Conservation (phyloP, 2,113 vertebrate species). For the Odobenus rosmarus region DNA sequence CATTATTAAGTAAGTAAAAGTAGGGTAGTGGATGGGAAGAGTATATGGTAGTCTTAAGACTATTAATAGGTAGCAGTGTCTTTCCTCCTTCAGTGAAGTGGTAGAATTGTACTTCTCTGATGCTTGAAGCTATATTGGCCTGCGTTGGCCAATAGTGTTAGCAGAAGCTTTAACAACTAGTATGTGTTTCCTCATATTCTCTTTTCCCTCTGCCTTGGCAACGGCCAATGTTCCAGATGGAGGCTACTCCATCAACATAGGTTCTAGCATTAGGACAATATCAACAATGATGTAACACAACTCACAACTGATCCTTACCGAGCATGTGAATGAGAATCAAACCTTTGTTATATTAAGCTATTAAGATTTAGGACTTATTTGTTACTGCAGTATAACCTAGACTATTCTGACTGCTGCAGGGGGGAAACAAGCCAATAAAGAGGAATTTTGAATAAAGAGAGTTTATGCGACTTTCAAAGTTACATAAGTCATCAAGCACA, state of each 20-base stretch:
- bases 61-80: not conserved
- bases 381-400: not conserved
- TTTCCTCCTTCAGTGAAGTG: not conserved
- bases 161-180: not conserved
- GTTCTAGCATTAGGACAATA: not conserved
- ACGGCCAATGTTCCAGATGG: not conserved
- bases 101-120: not conserved
- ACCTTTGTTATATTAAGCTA: not conserved
- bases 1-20: not conserved
- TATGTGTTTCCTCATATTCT: not conserved
- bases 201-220: not conserved
- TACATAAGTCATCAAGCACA: not conserved
- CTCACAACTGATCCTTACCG: not conserved
- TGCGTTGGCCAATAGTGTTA: not conserved
- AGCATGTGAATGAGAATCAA: not conserved
- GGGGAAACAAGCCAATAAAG: not conserved
- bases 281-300: not conserved
- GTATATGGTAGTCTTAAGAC: not conserved
- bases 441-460: not conserved
- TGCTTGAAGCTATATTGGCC: not conserved
- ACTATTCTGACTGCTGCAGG: not conserved
- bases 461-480: not conserved
- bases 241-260: not conserved
- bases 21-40: not conserved
- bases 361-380: not conserved